Conservation (phyloP, 2,888 invertebrate genomes). For the Euproctis similis region DNA sequence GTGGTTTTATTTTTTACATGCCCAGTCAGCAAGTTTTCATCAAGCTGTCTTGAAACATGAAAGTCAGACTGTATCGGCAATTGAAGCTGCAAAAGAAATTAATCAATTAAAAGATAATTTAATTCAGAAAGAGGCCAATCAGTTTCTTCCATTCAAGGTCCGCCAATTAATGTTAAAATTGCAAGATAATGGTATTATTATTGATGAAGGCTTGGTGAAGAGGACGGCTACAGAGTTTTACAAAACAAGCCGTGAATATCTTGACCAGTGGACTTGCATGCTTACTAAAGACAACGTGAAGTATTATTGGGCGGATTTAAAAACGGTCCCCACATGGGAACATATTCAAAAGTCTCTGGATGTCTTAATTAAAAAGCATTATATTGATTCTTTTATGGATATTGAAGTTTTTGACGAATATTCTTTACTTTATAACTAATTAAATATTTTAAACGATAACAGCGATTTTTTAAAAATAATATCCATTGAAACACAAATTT, state of each 20-base stretch:
- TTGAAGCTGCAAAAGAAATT: constrained; percentile 23
- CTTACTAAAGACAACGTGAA: constrained; percentile 6
- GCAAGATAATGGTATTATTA: constrained; percentile 4
- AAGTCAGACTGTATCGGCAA: constrained; percentile 19
- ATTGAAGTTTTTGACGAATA: constrained; percentile 25
- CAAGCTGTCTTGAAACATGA: constrained; percentile 8
- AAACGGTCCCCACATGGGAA: constrained; percentile 24
- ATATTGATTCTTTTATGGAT: constrained; percentile 1
- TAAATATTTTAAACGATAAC: too few species aligned
- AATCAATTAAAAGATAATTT: constrained; percentile 17
- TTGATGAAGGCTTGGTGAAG: constrained; percentile 7
- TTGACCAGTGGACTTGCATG: constrained; percentile 6
- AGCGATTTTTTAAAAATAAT: too few species aligned
- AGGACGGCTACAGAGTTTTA: constrained; percentile 10
- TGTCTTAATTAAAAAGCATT: constrained; percentile 3
- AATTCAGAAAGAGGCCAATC: constrained; percentile 11
- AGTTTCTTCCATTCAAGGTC: constrained; percentile 15
- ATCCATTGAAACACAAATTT: too few species aligned
- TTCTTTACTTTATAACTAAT: constrained; percentile 25
- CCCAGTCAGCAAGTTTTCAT: too few species aligned
- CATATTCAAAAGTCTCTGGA: constrained; percentile 13
- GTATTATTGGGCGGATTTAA: constrained; percentile 13
- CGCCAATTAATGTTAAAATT: constrained; percentile 7
- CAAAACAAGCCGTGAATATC: constrained; percentile 9
- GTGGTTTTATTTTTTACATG: too few species aligned